phyloP scores from a whole-genome alignment of 2,797 vertebrate species.

The Melanotaenia maccullochi region DNA sequence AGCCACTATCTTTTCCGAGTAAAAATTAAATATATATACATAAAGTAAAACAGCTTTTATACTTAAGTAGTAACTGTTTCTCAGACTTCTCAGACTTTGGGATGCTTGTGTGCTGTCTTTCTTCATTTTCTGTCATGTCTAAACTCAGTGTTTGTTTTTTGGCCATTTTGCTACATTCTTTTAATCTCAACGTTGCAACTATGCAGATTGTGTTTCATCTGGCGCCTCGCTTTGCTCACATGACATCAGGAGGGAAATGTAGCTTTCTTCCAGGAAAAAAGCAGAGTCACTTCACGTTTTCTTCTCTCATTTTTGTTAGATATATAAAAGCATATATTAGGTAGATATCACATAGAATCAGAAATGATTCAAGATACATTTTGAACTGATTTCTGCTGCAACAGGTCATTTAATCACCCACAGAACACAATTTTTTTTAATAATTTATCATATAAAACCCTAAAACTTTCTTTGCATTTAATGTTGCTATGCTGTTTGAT shows the following conservation, averaged over 20 bases:
- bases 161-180: constrained; percentile 57
- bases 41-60: not conserved
- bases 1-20: no score
- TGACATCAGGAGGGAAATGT: constrained; percentile 57
- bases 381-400: not conserved
- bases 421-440: not conserved
- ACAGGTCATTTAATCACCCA: no score
- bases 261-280: constrained; percentile 25
- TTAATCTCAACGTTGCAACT: constrained; percentile 41
- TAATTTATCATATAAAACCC: not conserved
- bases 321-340: not conserved
- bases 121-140: not conserved
- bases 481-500: not conserved
- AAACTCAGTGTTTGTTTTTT: constrained; percentile 28
- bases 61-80: not conserved
- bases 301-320: constrained; percentile 5
- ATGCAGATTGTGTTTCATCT: constrained; percentile 51
- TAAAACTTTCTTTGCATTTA: not conserved
- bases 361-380: not conserved
- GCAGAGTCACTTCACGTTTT: constrained; percentile 14
- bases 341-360: not conserved
- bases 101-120: not conserved
- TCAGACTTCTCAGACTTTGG: not conserved
- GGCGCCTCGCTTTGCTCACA: constrained; percentile 50
- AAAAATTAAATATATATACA: not conserved